phyloP scores from a whole-genome alignment of 1,140 invertebrate species.

The Lordiphosa collinella region DNA sequence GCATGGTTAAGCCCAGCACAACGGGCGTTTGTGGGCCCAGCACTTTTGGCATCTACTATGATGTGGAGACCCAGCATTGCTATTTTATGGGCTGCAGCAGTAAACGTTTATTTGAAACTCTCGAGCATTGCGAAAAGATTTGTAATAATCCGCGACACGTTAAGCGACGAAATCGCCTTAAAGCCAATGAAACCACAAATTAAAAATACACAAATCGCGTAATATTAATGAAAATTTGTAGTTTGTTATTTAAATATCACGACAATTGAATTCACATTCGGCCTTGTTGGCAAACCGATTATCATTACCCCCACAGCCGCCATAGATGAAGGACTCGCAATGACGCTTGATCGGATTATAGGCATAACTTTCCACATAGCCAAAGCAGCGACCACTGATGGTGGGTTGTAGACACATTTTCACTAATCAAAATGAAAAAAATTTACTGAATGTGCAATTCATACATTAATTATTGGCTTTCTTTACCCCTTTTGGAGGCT shows the following conservation, averaged over 20 bases:
- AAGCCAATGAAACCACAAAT: constrained; percentile 58
- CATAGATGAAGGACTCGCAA: constrained; percentile 66
- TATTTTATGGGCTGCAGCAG: constrained; percentile 60
- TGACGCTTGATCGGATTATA: constrained; percentile 64
- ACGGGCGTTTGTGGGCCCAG: constrained; percentile 50
- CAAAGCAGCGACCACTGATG: constrained; percentile 64
- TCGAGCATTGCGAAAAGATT: constrained; percentile 70
- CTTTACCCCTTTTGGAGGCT: constrained; percentile 54
- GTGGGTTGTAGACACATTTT: constrained; percentile 60
- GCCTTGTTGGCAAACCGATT: constrained; percentile 87
- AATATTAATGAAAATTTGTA: constrained; percentile 2
- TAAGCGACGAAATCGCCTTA: constrained; percentile 40
- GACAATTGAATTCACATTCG: constrained; percentile 89
- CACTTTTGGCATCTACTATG: constrained; percentile 65
- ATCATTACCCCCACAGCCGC: constrained; percentile 87
- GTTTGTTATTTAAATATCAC: constrained; percentile 41
- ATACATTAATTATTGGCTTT: background rate
- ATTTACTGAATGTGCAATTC: background rate
- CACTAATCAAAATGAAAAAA: constrained; percentile 24
- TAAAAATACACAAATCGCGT: constrained; percentile 31
- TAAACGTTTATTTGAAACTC: constrained; percentile 44
- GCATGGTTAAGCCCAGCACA: constrained; percentile 34
- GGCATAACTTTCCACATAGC: constrained; percentile 64
- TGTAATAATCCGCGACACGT: constrained; percentile 65
- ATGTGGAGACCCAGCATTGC: constrained; percentile 64